Evolutionary conservation across 2,888 invertebrate genomes (phyloP), one percentile per base, ranked within the genome.

Genomic region (Ormyrus thymus): DNA sequence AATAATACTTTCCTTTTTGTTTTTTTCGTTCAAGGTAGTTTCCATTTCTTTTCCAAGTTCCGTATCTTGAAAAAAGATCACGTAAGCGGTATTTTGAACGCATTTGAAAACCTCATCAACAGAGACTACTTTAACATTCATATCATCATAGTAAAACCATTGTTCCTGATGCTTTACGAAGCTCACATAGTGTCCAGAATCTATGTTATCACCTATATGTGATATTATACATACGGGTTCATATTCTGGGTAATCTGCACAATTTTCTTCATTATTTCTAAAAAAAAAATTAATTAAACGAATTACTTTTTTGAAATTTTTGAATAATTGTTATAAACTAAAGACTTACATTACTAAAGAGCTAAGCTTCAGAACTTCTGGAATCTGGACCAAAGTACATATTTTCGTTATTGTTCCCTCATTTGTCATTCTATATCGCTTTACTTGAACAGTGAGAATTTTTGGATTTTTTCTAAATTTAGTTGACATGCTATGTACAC

Each of bases 181-280:
- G 72, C 87, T 87, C 61, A 87, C 87, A 66, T 88, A 88, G 77
- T 88, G 88, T 11, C 88, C 88, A 79, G 86, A 88, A 51, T 88
- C 86, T 83, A 87, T 86, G n/a, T 84, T 86, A 56, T 84, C 84
- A 29, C 88, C 87, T 43, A 87, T 86, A 50, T 88, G 88, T 7
- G 87, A 86, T 75, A 88, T 87, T 55, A 87, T 85, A 76, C 85
- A 84, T 11, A 87, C 82, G 4, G 87, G 87, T 69, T 87, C 84
- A 61, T 86, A 88, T 43, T 69, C 69, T 73, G 80, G 70, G 46
- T 68, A 79, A 68, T 83, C 76, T 15, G 71, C 66, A 7, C 61
- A 76, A 10, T 29, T 29, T 29, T 81, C 82, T 9, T 77, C 45
- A 68, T 29, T 59, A 45, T 76, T 61, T 29, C 81, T 81, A 56